Percentiles rank a stretch among this genome's conserved stretches.
Conservation (phyloP, 2,797 vertebrate species). For the Stomatorhinus walkeri region DNA sequence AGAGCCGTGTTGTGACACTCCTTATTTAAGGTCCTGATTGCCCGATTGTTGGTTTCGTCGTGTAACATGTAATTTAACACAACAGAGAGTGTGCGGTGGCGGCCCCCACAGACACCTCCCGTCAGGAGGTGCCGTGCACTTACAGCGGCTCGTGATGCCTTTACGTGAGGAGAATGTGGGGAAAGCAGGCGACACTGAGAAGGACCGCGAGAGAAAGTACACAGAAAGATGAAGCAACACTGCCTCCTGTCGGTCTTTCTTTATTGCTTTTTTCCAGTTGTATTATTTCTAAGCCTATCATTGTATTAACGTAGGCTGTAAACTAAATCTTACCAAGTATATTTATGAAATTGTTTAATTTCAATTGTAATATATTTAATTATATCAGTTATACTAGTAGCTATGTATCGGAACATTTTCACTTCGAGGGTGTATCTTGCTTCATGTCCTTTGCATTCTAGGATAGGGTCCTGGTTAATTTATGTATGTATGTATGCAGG, state of each 20-base stretch:
- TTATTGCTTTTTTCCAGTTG: not conserved
- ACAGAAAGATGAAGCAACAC: not conserved
- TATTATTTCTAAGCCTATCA: not conserved
- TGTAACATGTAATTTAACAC: slow-evolving; percentile 21
- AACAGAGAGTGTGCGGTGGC: not conserved
- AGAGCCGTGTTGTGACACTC: slow-evolving; percentile 1
- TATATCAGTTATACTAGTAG: not conserved
- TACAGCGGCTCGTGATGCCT: not conserved
- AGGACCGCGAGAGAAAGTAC: not conserved
- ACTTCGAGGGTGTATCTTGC: not conserved
- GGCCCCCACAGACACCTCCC: not conserved
- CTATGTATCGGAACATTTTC: not conserved
- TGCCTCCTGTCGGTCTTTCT: not conserved
- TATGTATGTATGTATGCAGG: not conserved
- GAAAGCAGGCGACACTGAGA: not conserved
- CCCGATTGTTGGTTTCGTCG: slow-evolving; percentile 4
- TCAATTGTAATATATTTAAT: not conserved
- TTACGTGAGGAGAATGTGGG: not conserved
- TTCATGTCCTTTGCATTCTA: not conserved
- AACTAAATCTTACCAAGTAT: not conserved
- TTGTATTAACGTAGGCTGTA: not conserved
- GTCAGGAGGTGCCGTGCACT: not conserved
- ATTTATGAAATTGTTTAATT: not conserved
- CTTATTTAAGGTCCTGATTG: not conserved
- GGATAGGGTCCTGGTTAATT: not conserved